Evolutionary conservation across 2,888 invertebrate species (phyloP).

Genomic region (Dryobota labecula): DNA sequence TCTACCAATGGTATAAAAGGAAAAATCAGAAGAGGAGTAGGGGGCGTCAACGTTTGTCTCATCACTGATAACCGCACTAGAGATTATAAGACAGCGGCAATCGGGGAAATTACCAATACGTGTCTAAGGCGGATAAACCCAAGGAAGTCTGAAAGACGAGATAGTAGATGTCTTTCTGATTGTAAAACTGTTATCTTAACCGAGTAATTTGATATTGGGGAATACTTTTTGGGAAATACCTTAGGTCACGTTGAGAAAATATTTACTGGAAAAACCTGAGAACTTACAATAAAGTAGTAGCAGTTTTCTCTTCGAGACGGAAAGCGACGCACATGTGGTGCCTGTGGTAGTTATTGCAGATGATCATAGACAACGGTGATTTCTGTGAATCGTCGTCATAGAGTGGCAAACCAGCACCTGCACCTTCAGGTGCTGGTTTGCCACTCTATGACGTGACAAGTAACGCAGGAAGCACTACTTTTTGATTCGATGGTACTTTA

Average conservation of each 20-base stretch:
- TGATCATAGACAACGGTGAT: not conserved
- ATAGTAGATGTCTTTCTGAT: constrained; percentile 34
- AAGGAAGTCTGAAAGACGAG: constrained; percentile 24
- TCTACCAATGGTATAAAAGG: constrained; percentile 21
- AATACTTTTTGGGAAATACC: constrained; percentile 14
- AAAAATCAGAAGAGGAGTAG: constrained; percentile 6
- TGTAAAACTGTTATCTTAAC: not conserved
- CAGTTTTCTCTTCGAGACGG: not conserved
- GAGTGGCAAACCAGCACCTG: too few species aligned
- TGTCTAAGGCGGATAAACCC: constrained; percentile 37
- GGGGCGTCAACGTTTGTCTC: constrained; percentile 20
- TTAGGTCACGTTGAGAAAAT: not conserved
- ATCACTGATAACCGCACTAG: constrained; percentile 28
- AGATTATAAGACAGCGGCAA: constrained; percentile 5
- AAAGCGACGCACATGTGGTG: not conserved
- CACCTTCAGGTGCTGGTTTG: not conserved
- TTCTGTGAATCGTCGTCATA: too few species aligned
- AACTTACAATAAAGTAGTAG: not conserved
- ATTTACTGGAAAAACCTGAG: not conserved
- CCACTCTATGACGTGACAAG: not conserved
- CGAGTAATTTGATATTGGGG: not conserved
- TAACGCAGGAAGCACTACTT: not conserved
- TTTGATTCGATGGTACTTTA: not conserved
- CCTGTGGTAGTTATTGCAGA: not conserved
- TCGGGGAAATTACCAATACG: constrained; percentile 29